These are phyloP conservation scores for Ethmia dodecea DNA, from an alignment of 2,888 invertebrate genomes.

Conservation along the genomic window DNA sequence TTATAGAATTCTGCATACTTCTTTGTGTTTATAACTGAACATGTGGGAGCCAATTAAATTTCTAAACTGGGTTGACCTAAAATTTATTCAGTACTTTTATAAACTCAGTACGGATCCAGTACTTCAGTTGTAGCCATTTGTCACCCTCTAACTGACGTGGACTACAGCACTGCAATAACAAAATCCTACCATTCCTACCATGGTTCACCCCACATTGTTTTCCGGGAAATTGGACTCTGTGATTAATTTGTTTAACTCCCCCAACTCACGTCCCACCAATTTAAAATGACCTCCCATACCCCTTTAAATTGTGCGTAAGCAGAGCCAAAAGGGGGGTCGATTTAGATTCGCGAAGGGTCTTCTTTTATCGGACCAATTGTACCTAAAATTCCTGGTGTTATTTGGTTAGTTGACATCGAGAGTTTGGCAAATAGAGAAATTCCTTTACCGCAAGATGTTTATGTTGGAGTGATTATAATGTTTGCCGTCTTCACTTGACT, in stretches of 20 bases:
- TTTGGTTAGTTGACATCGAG: constrained; percentile 63
- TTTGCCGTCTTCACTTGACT: constrained; percentile 28
- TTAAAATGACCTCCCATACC: not conserved
- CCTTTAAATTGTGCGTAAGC: too few species aligned
- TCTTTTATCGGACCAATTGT: too few species aligned
- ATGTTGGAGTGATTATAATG: constrained; percentile 38
- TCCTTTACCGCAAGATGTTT: constrained; percentile 47
- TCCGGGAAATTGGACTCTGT: constrained; percentile 17
- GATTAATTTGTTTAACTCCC: constrained; percentile 16
- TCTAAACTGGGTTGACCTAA: too few species aligned
- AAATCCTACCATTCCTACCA: constrained; percentile 44
- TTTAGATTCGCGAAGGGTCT: too few species aligned
- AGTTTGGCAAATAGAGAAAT: constrained; percentile 55
- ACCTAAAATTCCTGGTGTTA: constrained; percentile 49
- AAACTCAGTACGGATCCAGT: too few species aligned
- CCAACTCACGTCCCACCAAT: not conserved
- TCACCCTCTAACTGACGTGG: too few species aligned
- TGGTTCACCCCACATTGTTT: constrained; percentile 26
- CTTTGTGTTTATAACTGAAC: too few species aligned
- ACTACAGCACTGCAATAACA: constrained; percentile 30
- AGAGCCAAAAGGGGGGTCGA: too few species aligned
- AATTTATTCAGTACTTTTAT: too few species aligned
- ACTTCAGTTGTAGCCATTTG: too few species aligned
- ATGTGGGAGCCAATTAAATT: too few species aligned
- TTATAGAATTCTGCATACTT: too few species aligned